Evolutionary conservation across 1,140 invertebrate species (phyloP), one percentile per base, ranked within the genome.

Genomic region (Ceratina calcarata): DNA sequence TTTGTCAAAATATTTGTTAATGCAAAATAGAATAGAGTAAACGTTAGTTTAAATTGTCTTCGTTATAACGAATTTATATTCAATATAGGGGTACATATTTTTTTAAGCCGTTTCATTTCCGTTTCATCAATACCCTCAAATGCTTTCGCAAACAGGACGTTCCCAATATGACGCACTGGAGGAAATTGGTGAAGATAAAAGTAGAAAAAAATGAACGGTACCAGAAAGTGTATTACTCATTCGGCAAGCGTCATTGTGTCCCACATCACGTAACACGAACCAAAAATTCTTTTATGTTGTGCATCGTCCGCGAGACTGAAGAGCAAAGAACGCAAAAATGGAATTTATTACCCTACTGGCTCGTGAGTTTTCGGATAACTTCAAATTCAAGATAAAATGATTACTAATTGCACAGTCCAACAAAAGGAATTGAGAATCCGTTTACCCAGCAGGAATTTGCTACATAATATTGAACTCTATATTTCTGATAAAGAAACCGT

Each of bases 201-300:
- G 16, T 2, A 16, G 27, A 32, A 69, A 27, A n/a, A 32, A 57
- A 32, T 10, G 13, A 16, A 10, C 6, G 18, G 60, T 53, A 32
- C 18, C 45, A 20, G 45, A 74, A 53, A 66, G 16, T 27, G 62
- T 57, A 67, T 67, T 67, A 67, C 51, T 75, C 32, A 60, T 58
- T 75, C 73, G 62, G 67, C 55, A 53, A 32, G 64, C 58, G 37
- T n/a, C 37, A 77, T 77, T 77, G 65, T 77, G 66, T 69, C 8
- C 8, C 65, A 51, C n/a, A 53, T 77, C 65, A 61, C 74, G 74
- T 32, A 69, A 60, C n/a, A 32, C 18, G 65, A 60, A 68, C 55
- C 55, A 37, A 77, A 77, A 69, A 69, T 69, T 69, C 37, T 69
- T 45, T 20, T 32, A 55, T n/a, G 32, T 62, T 32, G 37, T 4